These are phyloP conservation scores for Gorilla gorilla DNA, from an alignment of 2,113 vertebrate genomes.

Conservation along the genomic window DNA sequence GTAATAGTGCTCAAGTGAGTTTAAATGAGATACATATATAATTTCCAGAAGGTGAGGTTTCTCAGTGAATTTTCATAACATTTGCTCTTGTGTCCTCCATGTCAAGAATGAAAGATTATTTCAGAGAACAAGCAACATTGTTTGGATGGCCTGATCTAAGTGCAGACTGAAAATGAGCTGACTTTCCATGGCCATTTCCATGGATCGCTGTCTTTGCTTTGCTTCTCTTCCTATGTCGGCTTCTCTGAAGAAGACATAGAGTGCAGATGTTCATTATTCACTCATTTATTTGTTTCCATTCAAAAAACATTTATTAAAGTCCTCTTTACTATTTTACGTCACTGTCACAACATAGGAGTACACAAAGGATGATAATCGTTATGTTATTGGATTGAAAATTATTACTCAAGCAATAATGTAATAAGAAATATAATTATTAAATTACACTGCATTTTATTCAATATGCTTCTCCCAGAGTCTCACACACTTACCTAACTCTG, in stretches of 20 bases:
- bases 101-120: neutral
- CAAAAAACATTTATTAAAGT: neutral
- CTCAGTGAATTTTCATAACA: neutral
- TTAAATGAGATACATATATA: constrained; percentile 43
- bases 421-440: neutral
- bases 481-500: neutral
- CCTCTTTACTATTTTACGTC: neutral
- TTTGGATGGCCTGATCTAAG: neutral
- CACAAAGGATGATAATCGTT: neutral
- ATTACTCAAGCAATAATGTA: neutral
- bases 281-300: neutral
- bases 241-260: neutral
- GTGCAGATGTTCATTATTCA: neutral
- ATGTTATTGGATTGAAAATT: neutral
- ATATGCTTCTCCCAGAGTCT: neutral
- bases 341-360: neutral
- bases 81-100: neutral
- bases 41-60: neutral
- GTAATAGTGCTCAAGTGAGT: neutral
- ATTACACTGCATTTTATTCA: neutral
- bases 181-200: neutral
- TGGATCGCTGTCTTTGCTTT: neutral
- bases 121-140: neutral
- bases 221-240: neutral
- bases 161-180: neutral